These are phyloP conservation scores for Pseudomyrmex flavicornis DNA, from an alignment of 1,140 invertebrate genomes.

Conservation along the genomic window DNA sequence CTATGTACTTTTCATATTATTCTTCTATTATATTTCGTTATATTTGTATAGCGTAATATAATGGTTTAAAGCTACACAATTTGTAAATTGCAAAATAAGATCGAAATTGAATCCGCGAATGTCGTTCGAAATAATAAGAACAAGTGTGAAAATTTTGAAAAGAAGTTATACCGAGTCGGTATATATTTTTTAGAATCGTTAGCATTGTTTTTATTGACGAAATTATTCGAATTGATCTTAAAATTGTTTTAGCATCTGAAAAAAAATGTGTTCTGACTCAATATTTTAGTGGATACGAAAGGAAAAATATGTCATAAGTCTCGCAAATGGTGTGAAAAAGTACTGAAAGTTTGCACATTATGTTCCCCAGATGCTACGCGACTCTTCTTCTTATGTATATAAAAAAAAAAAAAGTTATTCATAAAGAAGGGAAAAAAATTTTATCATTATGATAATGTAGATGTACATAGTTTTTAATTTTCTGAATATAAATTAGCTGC, in stretches of 20 bases:
- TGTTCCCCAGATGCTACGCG: too few relatives aligned
- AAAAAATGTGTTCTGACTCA: background rate
- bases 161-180: too few relatives aligned
- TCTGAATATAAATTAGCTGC: background rate
- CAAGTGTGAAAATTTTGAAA: too few relatives aligned
- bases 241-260: background rate
- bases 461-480: background rate
- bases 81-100: background rate
- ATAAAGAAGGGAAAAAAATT: background rate
- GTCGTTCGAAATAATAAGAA: too few relatives aligned
- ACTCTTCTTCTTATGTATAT: background rate
- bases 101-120: background rate
- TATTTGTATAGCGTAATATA: too few relatives aligned
- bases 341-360: background rate
- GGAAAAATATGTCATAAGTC: background rate
- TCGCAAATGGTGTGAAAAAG: background rate
- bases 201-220: background rate
- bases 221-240: background rate
- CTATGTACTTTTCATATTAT: background rate
- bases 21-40: too few relatives aligned
- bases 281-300: constrained; percentile 16
- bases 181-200: constrained; percentile 16
- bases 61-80: too few relatives aligned
- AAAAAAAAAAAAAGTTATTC: background rate
- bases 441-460: background rate